These are phyloP conservation scores for Etheostoma cragini DNA, from an alignment of 2,113 vertebrate genomes.

Conservation along the genomic window DNA sequence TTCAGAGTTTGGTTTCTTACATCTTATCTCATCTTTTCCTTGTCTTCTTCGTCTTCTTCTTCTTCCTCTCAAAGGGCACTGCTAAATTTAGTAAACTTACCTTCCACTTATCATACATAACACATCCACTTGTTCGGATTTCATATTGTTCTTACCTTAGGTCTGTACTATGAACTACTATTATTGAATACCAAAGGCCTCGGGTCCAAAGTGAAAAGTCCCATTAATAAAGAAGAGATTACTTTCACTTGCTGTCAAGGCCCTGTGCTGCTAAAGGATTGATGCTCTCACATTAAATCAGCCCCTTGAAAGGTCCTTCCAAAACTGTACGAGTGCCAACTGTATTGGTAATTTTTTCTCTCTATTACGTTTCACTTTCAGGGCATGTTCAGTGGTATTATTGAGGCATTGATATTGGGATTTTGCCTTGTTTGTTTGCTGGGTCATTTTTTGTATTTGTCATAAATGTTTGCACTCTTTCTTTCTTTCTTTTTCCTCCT, in stretches of 20 bases:
- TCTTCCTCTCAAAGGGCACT: constrained; percentile 17
- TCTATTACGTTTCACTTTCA: constrained; percentile 67
- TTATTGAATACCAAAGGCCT: constrained; percentile 77
- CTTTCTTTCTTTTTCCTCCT: constrained; percentile 27
- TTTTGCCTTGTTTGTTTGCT: constrained; percentile 56
- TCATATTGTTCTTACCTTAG: constrained; percentile 76
- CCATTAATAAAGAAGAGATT: constrained; percentile 84
- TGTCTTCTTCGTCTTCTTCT: not conserved
- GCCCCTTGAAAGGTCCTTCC: constrained; percentile 77
- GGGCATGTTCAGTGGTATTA: constrained; percentile 62
- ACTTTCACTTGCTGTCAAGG: constrained; percentile 78
- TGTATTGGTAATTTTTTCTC: constrained; percentile 61
- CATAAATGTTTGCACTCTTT: constrained; percentile 13
- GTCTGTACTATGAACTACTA: constrained; percentile 69
- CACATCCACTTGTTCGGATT: constrained; percentile 73
- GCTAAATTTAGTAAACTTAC: constrained; percentile 54
- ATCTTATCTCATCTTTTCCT: constrained; percentile 26
- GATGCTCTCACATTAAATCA: constrained; percentile 80
- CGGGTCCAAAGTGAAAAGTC: constrained; percentile 78
- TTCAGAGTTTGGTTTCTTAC: constrained; percentile 28
- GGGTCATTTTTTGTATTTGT: constrained; percentile 58
- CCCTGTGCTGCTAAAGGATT: constrained; percentile 73
- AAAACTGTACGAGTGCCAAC: constrained; percentile 65
- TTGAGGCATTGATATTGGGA: constrained; percentile 56
- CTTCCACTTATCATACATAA: constrained; percentile 67